Percentiles rank a stretch among this genome's conserved stretches.
phyloP scores from a whole-genome alignment of 2,888 invertebrate species.

The Loripinus fragilis region DNA sequence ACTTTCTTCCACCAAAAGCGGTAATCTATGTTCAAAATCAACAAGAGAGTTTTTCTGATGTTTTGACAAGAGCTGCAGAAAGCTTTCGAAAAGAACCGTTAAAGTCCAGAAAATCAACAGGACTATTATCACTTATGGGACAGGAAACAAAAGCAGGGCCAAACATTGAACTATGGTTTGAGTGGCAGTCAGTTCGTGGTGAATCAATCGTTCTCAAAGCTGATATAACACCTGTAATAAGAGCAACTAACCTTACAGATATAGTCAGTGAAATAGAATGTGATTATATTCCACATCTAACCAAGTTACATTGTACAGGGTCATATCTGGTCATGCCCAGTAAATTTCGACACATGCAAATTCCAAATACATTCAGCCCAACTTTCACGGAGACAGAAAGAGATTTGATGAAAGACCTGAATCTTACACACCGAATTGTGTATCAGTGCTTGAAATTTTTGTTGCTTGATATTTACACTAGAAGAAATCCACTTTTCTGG shows the following conservation, averaged over 20 bases:
- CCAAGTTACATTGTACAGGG: background rate
- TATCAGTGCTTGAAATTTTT: constrained; percentile 2
- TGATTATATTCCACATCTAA: background rate
- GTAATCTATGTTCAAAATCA: background rate
- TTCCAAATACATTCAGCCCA: background rate
- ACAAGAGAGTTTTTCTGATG: background rate
- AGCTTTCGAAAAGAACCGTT: background rate
- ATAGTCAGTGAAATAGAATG: background rate
- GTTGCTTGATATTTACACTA: constrained; percentile 5
- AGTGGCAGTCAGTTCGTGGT: background rate
- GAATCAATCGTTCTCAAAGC: background rate
- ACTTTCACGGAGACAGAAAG: constrained; percentile 7
- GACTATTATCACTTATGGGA: background rate
- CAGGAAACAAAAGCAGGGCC: background rate
- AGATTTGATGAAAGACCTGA: background rate
- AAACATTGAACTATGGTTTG: constrained; percentile 3
- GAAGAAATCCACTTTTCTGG: background rate
- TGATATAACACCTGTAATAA: constrained; percentile 4
- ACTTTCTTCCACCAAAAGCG: background rate
- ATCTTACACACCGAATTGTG: background rate
- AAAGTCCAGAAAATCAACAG: background rate
- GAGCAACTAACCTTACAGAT: background rate
- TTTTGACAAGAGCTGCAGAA: background rate
- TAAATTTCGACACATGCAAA: constrained; percentile 1
- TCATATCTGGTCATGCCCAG: constrained; percentile 8